Base-by-base conservation (phyloP, 2,113 vertebrate genomes). In the Calypte anna region DNA sequence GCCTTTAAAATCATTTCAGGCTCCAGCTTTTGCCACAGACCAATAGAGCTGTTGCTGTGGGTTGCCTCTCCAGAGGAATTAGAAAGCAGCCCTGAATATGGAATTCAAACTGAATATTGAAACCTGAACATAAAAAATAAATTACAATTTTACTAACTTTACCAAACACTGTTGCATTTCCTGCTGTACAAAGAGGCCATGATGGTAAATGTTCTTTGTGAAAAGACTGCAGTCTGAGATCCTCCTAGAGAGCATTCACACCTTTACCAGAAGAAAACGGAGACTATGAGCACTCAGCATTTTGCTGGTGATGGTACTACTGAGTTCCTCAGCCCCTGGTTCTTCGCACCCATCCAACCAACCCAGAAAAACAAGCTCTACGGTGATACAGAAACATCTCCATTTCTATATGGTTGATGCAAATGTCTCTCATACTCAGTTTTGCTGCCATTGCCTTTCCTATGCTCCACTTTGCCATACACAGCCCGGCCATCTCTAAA, bases 371-470 rank as follows among this genome's bases (percentile, higher is more conserved):
- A 68, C n/a, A 72, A 36, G 38, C 23, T 27, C 51, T 54, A 12
- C 20, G 51, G 5, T 53, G 27, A 22, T 18, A 17, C 7, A 55
- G 48, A 76, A 83, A 30, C n/a, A 2, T 36, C n/a, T 80, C 51
- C 0, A 0, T 68, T 91, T 68, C 38, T 38, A 50, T 23, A 33
- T 25, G 3, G 3, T 54, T 31, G 51, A 59, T 0, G 0, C 30
- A 48, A 27, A 81, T 10, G 8, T 72, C 22, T 67, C 46, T 83
- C 38, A 51, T 36, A 18, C 9, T 84, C 22, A 16, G 9, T 59
- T 80, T 93, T 2, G 1, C 62, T 86, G 74, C 33, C 78, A 53
- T 11, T 44, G 16, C 25, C 69, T 55, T 80, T 66, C 76, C 57
- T 86, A 1, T 69, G 82, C 27, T 33, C 15, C 53, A 44, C 48